Evolutionary conservation across 2,113 vertebrate species (phyloP).

Genomic region (Pongo pygmaeus): DNA sequence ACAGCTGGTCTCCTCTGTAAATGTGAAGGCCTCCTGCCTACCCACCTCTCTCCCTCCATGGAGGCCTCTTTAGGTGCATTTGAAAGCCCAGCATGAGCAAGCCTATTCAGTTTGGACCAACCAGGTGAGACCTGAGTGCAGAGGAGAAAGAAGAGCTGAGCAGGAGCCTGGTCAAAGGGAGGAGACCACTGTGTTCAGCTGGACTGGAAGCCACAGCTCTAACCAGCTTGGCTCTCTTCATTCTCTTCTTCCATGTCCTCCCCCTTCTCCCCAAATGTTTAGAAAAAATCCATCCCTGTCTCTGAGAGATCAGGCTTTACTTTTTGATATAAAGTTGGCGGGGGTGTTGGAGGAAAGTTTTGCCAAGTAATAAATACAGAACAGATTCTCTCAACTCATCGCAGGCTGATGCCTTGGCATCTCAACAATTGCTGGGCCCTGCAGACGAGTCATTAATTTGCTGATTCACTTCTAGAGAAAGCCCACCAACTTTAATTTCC

Average conservation of each 20-base stretch:
- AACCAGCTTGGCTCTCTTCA: not conserved
- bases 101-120: not conserved
- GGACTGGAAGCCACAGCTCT: not conserved
- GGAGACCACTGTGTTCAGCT: not conserved
- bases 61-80: not conserved
- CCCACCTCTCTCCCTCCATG: not conserved
- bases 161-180: not conserved
- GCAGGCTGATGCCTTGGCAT: not conserved
- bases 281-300: not conserved
- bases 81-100: not conserved
- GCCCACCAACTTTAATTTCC: not conserved
- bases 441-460: not conserved
- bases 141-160: not conserved
- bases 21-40: not conserved
- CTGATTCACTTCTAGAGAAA: not conserved
- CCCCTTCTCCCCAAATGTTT: not conserved
- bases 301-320: not conserved
- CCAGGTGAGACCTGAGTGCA: not conserved
- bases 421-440: not conserved
- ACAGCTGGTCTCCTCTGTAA: rapidly evolving
- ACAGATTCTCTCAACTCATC: not conserved
- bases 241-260: not conserved
- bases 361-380: not conserved
- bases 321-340: not conserved
- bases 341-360: not conserved